These are phyloP conservation scores for Tanaodytes sp. DNA, from an alignment of 2,888 invertebrate genomes.

Conservation along the genomic window DNA sequence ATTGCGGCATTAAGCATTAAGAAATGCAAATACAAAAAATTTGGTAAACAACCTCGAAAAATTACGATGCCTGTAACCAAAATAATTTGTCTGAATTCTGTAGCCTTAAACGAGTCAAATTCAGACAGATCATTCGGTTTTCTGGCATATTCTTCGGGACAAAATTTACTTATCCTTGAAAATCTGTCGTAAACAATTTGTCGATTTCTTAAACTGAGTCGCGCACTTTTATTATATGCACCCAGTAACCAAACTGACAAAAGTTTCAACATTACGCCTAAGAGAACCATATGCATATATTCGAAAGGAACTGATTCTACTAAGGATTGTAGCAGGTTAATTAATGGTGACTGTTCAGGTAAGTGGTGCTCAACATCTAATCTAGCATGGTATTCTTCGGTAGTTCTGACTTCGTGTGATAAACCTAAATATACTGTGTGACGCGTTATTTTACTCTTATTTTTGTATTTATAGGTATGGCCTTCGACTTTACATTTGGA, in stretches of 20 bases:
- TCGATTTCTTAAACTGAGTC: not conserved
- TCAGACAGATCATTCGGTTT: slow-evolving; percentile 13
- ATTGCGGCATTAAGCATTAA: slow-evolving; percentile 21
- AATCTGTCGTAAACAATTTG: not conserved
- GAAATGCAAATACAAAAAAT: slow-evolving; percentile 14
- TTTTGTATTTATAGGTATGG: not conserved
- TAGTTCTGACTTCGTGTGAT: slow-evolving; percentile 7
- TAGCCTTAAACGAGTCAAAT: slow-evolving; percentile 32
- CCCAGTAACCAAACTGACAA: slow-evolving; percentile 17
- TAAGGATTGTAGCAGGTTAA: not conserved
- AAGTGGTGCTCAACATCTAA: slow-evolving; percentile 10
- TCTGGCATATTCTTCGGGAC: slow-evolving; percentile 29
- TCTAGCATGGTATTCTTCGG: slow-evolving; percentile 25
- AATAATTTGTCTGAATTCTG: slow-evolving; percentile 33
- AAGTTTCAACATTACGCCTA: slow-evolving; percentile 21
- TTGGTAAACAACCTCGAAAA: slow-evolving; percentile 12
- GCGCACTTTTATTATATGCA: slow-evolving; percentile 8
- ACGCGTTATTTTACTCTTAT: slow-evolving; percentile 5
- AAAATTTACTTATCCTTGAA: slow-evolving; percentile 5
- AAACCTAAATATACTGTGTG: slow-evolving; percentile 6
- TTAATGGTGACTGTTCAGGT: slow-evolving; percentile 9
- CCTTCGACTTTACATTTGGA: slow-evolving; percentile 40
- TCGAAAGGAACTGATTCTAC: slow-evolving; percentile 9
- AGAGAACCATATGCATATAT: slow-evolving; percentile 23
- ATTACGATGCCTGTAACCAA: slow-evolving; percentile 18